A percentile compares a stretch with the other conserved stretches of the same genome.
Evolutionary conservation across 2,113 vertebrate species (phyloP).

Genomic region (Hippocampus zosterae): DNA sequence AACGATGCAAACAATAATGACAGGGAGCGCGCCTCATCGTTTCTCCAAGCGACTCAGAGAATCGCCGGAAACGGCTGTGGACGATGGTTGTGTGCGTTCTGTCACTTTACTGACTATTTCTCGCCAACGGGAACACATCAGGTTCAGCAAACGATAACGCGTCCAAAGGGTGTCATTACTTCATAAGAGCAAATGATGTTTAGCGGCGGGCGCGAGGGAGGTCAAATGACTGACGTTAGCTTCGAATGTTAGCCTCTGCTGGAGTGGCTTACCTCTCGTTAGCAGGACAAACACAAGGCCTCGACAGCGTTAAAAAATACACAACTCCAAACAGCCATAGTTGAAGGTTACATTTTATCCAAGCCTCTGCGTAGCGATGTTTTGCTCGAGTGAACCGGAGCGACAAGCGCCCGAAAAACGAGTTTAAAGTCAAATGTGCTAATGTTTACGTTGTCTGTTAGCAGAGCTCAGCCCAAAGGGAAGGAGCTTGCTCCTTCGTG

Average conservation of each 20-base stretch:
- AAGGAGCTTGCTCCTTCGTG: slow-evolving; percentile 27
- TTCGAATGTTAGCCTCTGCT: background rate
- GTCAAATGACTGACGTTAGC: background rate
- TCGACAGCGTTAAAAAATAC: slow-evolving; percentile 11
- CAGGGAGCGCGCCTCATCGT: background rate
- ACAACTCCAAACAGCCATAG: slow-evolving; percentile 27
- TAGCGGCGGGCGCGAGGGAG: too few relatives aligned
- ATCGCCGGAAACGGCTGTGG: slow-evolving; percentile 1
- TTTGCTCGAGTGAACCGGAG: background rate
- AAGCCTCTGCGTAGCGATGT: slow-evolving; percentile 4
- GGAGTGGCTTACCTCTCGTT: slow-evolving; percentile 40
- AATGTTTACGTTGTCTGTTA: slow-evolving; percentile 59
- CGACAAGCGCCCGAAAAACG: background rate
- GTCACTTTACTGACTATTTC: background rate
- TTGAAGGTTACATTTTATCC: background rate
- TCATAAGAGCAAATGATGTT: background rate
- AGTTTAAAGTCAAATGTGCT: background rate
- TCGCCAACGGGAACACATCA: background rate
- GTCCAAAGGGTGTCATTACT: too few relatives aligned
- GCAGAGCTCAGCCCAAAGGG: slow-evolving; percentile 21
- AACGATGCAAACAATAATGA: background rate
- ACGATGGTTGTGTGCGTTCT: background rate
- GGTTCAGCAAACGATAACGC: background rate
- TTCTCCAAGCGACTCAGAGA: background rate
- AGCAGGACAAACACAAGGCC: slow-evolving; percentile 49